phyloP scores from a whole-genome alignment of 2,888 invertebrate species.

The Mythimna impura region DNA sequence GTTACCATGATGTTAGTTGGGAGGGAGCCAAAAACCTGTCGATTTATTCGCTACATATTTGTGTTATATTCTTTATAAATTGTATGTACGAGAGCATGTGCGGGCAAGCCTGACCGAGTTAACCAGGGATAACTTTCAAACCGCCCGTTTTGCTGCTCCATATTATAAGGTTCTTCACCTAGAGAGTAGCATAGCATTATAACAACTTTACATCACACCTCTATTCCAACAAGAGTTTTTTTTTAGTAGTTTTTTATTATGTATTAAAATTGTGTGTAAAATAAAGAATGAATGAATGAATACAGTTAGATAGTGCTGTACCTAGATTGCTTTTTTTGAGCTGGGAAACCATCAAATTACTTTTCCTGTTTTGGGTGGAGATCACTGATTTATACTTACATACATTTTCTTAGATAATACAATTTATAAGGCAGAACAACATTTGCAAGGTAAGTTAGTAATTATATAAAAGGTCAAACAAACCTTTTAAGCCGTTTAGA shows the following conservation, averaged over 20 bases:
- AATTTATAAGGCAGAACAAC: no score
- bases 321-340: no score
- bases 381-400: no score
- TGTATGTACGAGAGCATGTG: conserved; percentile 31
- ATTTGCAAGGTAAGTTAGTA: no score
- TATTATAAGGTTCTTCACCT: not conserved
- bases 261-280: no score
- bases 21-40: conserved; percentile 60
- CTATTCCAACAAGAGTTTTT: not conserved
- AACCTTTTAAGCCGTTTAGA: not conserved
- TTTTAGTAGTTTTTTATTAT: no score
- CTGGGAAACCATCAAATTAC: no score
- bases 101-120: conserved; percentile 11
- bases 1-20: conserved; percentile 52
- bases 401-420: no score
- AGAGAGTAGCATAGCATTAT: not conserved
- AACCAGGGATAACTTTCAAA: conserved; percentile 26
- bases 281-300: no score
- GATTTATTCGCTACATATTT: conserved; percentile 60
- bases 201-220: not conserved
- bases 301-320: no score
- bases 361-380: no score
- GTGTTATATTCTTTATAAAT: conserved; percentile 55
- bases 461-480: not conserved
- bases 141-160: not conserved